These are phyloP conservation scores for Oikopleura dioica DNA, from an alignment of 23 tunicate genomes.

Conservation along the genomic window DNA sequence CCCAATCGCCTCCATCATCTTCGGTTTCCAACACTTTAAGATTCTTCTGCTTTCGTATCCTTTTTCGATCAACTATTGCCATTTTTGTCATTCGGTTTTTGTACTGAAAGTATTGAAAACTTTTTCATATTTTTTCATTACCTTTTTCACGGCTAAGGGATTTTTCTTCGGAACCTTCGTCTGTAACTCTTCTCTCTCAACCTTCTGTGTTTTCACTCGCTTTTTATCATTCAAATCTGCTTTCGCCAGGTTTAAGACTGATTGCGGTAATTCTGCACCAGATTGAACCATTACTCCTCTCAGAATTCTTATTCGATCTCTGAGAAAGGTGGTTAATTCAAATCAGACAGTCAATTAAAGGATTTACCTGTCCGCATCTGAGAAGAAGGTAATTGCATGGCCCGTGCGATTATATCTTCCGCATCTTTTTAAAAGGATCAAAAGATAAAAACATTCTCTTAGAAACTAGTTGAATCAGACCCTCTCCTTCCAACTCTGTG, in stretches of 20 bases:
- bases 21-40: not conserved
- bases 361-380: not conserved
- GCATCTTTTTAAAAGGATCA: too few species aligned
- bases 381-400: not conserved
- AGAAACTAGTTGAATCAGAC: too few species aligned
- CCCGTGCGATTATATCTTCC: slow-evolving; percentile 4
- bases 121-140: not conserved
- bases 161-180: not conserved
- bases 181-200: not conserved
- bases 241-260: not conserved
- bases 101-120: too few species aligned
- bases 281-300: not conserved
- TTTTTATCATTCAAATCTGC: slow-evolving; percentile 11
- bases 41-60: not conserved
- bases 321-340: not conserved
- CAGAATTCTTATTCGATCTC: not conserved
- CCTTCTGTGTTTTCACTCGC: not conserved
- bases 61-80: not conserved
- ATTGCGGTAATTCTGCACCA: not conserved
- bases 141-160: not conserved
- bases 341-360: not conserved
- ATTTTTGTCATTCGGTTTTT: too few species aligned
- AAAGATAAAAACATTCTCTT: too few species aligned
- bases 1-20: not conserved
- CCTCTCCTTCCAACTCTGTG: slow-evolving; percentile 1